Conservation (phyloP, 2,888 invertebrate species). For the Tenthredo mesomela region DNA sequence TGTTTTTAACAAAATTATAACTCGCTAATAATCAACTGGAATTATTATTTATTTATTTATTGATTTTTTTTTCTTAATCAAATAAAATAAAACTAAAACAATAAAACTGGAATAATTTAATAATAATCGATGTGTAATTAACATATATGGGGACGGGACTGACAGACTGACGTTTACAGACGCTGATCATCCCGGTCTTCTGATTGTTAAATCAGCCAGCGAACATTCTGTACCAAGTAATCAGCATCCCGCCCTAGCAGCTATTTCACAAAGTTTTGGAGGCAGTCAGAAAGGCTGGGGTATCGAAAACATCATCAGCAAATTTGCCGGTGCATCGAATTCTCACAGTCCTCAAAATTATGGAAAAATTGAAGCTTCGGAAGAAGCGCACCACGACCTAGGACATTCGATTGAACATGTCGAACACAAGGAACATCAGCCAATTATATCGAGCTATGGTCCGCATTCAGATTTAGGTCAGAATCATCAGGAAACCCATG, state of each 20-base stretch:
- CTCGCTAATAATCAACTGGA: too few relatives aligned
- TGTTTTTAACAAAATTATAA: not conserved
- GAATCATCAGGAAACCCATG: not conserved
- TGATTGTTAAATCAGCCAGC: constrained; percentile 71
- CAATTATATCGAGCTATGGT: not conserved
- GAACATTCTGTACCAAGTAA: not conserved
- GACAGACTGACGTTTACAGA: constrained; percentile 76
- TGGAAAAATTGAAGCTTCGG: not conserved
- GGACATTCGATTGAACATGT: not conserved
- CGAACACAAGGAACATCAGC: not conserved
- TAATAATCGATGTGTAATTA: not conserved
- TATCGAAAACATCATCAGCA: not conserved
- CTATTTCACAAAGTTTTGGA: constrained; percentile 66
- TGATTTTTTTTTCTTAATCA: too few relatives aligned
- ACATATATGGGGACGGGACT: constrained; percentile 62
- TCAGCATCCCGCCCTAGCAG: constrained; percentile 57
- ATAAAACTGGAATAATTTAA: not conserved
- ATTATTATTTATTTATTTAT: too few relatives aligned
- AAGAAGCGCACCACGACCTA: not conserved
- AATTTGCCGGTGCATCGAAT: not conserved
- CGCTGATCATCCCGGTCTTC: constrained; percentile 73
- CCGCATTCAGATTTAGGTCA: not conserved
- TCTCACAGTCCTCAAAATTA: not conserved
- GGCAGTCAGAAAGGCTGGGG: constrained; percentile 60
- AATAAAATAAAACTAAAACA: too few relatives aligned